phyloP scores from a whole-genome alignment of 2,797 vertebrate genomes.

The Spinibarbus caldwelli region DNA sequence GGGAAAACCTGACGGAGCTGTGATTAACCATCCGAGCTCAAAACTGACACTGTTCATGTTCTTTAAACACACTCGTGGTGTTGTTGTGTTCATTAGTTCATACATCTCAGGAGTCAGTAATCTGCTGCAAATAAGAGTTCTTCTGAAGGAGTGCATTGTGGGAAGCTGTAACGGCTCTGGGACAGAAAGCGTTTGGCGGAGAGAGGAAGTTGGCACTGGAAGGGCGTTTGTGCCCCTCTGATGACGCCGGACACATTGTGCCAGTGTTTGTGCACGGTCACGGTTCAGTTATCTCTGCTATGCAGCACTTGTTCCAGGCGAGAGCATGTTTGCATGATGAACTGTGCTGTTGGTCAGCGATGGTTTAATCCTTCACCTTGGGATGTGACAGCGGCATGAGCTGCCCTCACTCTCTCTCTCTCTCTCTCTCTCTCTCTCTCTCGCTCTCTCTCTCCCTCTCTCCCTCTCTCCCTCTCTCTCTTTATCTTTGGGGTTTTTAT shows the following conservation, averaged over 20 bases:
- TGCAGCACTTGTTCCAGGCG: conserved; percentile 36
- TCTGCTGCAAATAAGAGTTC: not conserved
- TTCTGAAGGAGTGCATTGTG: conserved; percentile 10
- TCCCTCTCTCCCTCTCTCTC: not conserved
- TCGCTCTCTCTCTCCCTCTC: too few relatives aligned
- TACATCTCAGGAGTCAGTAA: conserved; percentile 1
- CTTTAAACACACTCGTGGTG: not conserved
- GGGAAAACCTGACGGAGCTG: conserved; percentile 9
- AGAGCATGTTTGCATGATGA: conserved; percentile 38
- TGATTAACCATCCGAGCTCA: conserved; percentile 34
- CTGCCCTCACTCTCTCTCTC: not conserved
- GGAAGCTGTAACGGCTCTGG: conserved; percentile 10
- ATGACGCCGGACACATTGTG: conserved; percentile 14
- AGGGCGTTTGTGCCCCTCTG: not conserved
- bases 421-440: too few relatives aligned
- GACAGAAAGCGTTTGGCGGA: not conserved
- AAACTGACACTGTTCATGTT: not conserved
- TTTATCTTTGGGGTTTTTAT: not conserved
- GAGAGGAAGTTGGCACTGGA: conserved; percentile 16
- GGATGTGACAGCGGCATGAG: conserved; percentile 20
- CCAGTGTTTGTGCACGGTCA: conserved; percentile 27
- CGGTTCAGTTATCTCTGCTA: conserved; percentile 41
- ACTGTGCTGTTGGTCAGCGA: conserved; percentile 39
- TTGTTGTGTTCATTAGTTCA: not conserved
- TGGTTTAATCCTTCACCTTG: conserved; percentile 47